Conservation (phyloP, 1,140 invertebrate species). For the Zophobas atratus region DNA sequence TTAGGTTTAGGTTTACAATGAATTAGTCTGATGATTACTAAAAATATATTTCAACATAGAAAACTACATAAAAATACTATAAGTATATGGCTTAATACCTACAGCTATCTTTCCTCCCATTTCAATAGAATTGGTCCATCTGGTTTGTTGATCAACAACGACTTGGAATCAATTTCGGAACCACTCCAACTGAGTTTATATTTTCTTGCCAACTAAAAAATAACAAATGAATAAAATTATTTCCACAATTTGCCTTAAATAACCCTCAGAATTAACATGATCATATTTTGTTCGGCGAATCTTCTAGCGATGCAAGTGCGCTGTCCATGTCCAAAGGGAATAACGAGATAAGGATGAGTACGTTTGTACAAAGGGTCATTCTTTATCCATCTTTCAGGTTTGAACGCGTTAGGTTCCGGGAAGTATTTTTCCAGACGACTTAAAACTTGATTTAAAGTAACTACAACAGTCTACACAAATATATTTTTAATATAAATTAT, state of each 20-base stretch:
- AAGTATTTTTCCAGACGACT: conserved; percentile 83
- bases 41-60: conserved; percentile 21
- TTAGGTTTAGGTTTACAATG: not conserved
- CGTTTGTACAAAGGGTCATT: conserved; percentile 69
- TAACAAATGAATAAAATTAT: conserved; percentile 54
- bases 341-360: conserved; percentile 82
- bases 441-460: conserved; percentile 89
- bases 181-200: conserved; percentile 81
- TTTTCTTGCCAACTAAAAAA: conserved; percentile 78
- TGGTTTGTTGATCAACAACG: conserved; percentile 85
- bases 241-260: conserved; percentile 32
- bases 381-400: conserved; percentile 85
- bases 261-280: conserved; percentile 80
- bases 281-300: conserved; percentile 91
- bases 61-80: conserved; percentile 5
- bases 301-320: conserved; percentile 90
- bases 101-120: conserved; percentile 67
- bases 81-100: not conserved
- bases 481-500: not conserved
- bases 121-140: conserved; percentile 78
- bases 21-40: not conserved
- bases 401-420: conserved; percentile 76
- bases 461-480: conserved; percentile 83
- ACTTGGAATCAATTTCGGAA: conserved; percentile 74
- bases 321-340: conserved; percentile 93